These are phyloP conservation scores for Branchipolynoe longqiensis DNA, from an alignment of 2,888 invertebrate species.

Conservation along the genomic window DNA sequence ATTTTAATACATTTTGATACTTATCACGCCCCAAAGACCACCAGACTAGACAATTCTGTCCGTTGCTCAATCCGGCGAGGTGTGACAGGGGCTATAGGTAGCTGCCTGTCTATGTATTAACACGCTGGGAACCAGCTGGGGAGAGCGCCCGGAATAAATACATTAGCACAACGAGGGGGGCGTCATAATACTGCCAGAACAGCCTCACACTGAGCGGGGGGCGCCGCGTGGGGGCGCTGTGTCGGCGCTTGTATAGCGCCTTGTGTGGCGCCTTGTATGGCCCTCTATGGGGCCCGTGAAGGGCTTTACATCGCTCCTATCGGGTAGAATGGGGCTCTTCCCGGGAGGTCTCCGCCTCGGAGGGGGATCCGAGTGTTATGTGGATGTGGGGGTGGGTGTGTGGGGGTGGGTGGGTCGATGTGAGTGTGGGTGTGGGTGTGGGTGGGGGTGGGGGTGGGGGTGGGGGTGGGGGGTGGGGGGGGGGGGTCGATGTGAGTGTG, in stretches of 20 bases:
- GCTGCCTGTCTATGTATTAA: too few relatives aligned
- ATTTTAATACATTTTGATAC: too few relatives aligned
- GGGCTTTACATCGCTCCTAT: neutral
- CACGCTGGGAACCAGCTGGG: conserved; percentile 22
- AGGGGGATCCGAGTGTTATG: neutral
- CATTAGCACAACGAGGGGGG: conserved; percentile 49
- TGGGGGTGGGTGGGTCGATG: neutral
- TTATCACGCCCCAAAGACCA: too few relatives aligned
- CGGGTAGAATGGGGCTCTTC: neutral
- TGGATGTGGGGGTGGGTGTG: neutral
- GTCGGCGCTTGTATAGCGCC: neutral
- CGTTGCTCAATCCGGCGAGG: too few relatives aligned
- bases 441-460: neutral
- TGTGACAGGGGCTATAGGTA: too few relatives aligned
- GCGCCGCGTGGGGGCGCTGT: neutral
- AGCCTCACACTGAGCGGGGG: conserved; percentile 25
- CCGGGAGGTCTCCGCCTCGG: neutral
- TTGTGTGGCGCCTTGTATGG: conserved; percentile 1
- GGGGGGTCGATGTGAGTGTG: neutral
- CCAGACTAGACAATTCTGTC: too few relatives aligned
- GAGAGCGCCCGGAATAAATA: conserved; percentile 41
- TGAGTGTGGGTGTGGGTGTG: too few relatives aligned
- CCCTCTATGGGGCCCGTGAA: neutral
- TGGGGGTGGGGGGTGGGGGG: neutral
- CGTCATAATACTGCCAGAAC: conserved; percentile 5